Base-by-base conservation (phyloP, 2,797 vertebrate species). In the Pyrocephalus nanus region DNA sequence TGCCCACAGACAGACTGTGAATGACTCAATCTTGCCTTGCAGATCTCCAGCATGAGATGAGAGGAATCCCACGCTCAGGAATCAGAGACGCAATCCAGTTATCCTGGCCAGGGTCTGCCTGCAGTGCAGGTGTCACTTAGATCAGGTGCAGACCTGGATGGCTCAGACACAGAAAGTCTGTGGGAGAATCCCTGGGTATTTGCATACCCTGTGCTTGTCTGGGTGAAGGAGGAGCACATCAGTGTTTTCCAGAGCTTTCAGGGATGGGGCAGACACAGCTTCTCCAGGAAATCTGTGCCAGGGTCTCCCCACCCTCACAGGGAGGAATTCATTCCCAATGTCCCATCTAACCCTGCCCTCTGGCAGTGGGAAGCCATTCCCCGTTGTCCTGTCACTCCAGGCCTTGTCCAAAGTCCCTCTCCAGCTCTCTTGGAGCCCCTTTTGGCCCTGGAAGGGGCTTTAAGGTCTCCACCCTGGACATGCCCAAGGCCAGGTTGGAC, bases 81-180 rank as follows among this genome's bases (percentile, higher is more conserved):
- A 64, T 14, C 21, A 12, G 87, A 32, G 51, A 19, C 34, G 21
- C 55, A 42, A 12, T 2, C 69, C n/a, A 7, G 38, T 64, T 42
- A 27, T 6, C 30, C n/a, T 0, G 1, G 60, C 29, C 65, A 64
- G 66, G 76, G 53, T 54, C 51, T 57, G 40, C 6, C 60, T 50
- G 71, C 55, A 47, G 54, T 6, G 53, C 60, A 72, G 88, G 32
- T 14, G 62, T 34, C 51, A 26, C 16, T 12, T 0, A 11, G 55
- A 48, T 90, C 61, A 62, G 69, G 60, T 30, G 76, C 79, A 19
- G 69, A 54, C 19, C 26, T 45, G 71, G 26, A 34, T 0, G 15
- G 79, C 64, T 65, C 40, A 90, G 79, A 65, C 6, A 71, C 1
- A 0, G 0, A 8, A n/a, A 69, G 22, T 1, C 27, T 0, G 1